Conservation (phyloP, 2,888 invertebrate genomes). For the Xanthorhoe designata region DNA sequence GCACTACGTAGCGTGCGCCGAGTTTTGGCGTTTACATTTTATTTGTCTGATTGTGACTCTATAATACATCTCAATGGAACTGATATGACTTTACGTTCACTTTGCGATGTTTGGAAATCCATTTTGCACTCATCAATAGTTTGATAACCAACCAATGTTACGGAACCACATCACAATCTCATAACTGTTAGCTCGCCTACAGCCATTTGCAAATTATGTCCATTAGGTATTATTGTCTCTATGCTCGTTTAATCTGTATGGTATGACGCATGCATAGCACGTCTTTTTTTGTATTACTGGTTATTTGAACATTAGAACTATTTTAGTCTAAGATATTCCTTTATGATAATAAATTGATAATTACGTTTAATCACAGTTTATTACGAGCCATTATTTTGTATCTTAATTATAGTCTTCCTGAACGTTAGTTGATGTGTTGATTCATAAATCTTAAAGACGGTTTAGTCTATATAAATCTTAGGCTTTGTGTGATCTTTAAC, state of each 20-base stretch:
- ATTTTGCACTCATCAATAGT: neutral
- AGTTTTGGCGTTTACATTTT: no score
- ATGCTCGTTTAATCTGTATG: slow-evolving; percentile 3
- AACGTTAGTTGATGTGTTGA: neutral
- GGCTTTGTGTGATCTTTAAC: slow-evolving; percentile 3
- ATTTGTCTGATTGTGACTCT: no score
- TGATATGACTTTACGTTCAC: no score
- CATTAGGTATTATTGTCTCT: neutral
- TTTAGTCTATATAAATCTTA: neutral
- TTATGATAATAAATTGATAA: neutral
- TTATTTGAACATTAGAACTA: neutral
- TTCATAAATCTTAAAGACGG: neutral
- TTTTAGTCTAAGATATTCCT: neutral
- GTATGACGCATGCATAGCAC: neutral
- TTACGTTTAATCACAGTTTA: neutral
- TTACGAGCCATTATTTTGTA: neutral
- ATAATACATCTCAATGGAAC: no score
- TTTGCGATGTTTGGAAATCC: neutral
- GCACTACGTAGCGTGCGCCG: no score
- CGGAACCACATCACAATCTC: neutral
- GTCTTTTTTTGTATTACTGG: neutral
- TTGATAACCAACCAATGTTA: neutral
- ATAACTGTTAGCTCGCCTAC: neutral
- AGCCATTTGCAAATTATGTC: neutral
- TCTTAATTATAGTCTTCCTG: neutral